Conservation (phyloP, 2,888 invertebrate species). For the Yponomeuta plumbellus region DNA sequence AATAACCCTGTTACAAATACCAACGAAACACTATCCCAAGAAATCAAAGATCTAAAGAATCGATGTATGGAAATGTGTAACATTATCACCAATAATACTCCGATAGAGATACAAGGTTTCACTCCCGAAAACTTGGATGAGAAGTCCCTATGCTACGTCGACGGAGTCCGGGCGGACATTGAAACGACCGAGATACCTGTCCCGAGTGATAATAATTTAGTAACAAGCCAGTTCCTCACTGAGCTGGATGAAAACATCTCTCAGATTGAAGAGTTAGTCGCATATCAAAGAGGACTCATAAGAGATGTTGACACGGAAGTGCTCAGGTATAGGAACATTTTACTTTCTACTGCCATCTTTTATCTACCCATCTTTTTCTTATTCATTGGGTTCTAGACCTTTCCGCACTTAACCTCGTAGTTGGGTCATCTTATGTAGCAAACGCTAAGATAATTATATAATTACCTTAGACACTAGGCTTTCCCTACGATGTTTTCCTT, state of each 20-base stretch:
- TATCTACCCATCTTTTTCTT: too few species aligned
- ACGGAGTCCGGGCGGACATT: constrained; percentile 46
- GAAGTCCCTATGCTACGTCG: constrained; percentile 44
- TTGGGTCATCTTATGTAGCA: too few species aligned
- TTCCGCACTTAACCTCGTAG: too few species aligned
- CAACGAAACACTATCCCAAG: constrained; percentile 37
- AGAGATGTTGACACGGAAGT: constrained; percentile 54
- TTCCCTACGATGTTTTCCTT: constrained; percentile 8
- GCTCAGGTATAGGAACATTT: constrained; percentile 40
- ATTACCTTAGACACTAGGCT: neutral
- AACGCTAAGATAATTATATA: too few species aligned
- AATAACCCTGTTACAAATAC: constrained; percentile 26
- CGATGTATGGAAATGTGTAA: constrained; percentile 45
- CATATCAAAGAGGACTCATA: constrained; percentile 49
- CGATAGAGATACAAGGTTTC: constrained; percentile 32
- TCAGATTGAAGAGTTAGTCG: constrained; percentile 50
- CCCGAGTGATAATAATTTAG: constrained; percentile 46
- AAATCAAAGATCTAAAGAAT: constrained; percentile 46
- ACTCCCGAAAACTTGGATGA: constrained; percentile 37
- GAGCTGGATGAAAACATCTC: constrained; percentile 49
- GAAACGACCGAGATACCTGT: constrained; percentile 45
- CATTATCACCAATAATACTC: constrained; percentile 47
- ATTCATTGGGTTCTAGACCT: too few species aligned
- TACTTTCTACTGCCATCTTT: neutral
- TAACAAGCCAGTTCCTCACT: constrained; percentile 49